Conservation (phyloP, 1,140 invertebrate genomes). For the Diorhabda sublineata region DNA sequence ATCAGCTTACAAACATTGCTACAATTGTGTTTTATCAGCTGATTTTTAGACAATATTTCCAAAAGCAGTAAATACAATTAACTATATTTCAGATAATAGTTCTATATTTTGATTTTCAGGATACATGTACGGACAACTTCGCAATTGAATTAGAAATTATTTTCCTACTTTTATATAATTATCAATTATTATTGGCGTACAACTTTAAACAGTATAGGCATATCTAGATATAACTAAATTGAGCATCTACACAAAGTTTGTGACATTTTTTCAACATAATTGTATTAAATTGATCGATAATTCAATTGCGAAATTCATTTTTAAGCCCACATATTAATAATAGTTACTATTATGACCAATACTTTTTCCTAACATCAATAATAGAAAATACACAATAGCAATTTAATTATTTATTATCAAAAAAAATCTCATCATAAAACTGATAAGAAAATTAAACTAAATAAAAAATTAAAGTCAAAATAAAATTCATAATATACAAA, state of each 20-base stretch:
- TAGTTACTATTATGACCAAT: neutral
- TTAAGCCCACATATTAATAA: neutral
- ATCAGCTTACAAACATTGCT: neutral
- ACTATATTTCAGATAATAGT: neutral
- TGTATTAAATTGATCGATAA: no score
- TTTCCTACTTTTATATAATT: no score
- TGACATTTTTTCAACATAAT: no score
- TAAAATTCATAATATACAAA: neutral
- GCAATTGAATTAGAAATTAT: neutral
- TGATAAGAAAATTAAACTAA: slow-evolving; percentile 3
- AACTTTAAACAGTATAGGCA: no score
- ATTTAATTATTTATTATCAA: neutral
- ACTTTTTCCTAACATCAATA: neutral
- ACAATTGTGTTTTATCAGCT: neutral
- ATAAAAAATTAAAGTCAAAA: neutral
- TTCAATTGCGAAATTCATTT: neutral
- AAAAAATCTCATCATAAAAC: neutral
- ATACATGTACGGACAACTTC: neutral
- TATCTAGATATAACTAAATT: no score
- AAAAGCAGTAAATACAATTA: neutral
- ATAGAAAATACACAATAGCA: slow-evolving; percentile 3
- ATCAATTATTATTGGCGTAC: no score
- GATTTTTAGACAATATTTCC: neutral
- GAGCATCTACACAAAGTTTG: no score
- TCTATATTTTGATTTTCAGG: neutral